Evolutionary conservation across 1,140 invertebrate genomes (phyloP), one percentile per base, ranked within the genome.

Genomic region (Drosophila pachea): DNA sequence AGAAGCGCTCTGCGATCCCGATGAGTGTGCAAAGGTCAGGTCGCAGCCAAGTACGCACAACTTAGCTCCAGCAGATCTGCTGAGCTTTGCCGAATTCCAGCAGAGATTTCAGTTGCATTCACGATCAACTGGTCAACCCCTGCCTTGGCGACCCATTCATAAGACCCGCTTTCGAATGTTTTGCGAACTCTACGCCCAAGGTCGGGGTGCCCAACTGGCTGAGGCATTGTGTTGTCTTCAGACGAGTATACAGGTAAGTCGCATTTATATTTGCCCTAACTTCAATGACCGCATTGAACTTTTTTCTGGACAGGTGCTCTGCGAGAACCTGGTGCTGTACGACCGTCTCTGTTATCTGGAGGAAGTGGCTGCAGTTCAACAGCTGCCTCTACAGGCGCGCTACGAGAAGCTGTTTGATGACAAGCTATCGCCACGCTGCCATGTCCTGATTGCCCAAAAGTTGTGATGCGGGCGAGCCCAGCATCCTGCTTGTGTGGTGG

Each of bases 261-360:
- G 3, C 38, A 36, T 31, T 7, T 29, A 64, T 77, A 36, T 45
- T 56, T 61, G 4, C 40, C 4, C 7, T 43, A 40, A 32, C 7
- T 7, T n/a, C 7, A 33, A 5, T 35, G 14, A 60, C 16, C 12
- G 8, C 14, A 4, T 7, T 33, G 48, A 12, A 11, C n/a, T 1
- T 55, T 11, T n/a, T 50, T 22, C 69, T 8, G 7, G 29, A 42
- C 90, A 93, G 81, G 90, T 90, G 66, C 88, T 94, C 8, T 92
- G 94, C 70, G 94, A 95, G 89, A 93, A 92, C 71, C 78, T 94
- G n/a, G 88, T 95, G 36, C 89, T 94, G 11, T 89, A 93, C 22
- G 94, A 95, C 78, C 91, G 94, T 70, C 79, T 93, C 52, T 88
- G 92, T 43, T 94, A 92, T 86, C 90, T 94, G 47, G 82, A 90